Evolutionary conservation across 35 echinoderm and acorn worm species (phyloP).

Genomic region (Lytechinus pictus): DNA sequence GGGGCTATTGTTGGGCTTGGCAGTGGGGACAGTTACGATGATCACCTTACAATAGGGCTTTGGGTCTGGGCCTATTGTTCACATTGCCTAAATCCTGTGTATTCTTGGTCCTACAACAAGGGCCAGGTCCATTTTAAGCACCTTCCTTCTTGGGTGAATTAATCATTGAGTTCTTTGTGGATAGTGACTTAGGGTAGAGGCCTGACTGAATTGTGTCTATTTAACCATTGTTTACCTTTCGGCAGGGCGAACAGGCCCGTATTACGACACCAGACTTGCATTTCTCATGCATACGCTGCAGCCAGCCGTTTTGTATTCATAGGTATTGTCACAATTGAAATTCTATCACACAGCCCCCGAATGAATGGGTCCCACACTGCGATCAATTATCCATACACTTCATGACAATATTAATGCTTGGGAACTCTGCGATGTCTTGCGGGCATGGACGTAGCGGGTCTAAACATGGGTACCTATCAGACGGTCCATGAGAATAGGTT

Average conservation of each 20-base stretch:
- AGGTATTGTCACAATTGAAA: background rate
- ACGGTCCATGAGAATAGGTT: background rate
- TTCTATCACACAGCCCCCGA: background rate
- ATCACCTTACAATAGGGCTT: background rate
- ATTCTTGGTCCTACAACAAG: background rate
- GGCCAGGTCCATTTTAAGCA: background rate
- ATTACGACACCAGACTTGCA: background rate
- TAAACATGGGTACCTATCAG: background rate
- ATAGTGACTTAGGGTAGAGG: background rate
- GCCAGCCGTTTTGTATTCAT: background rate
- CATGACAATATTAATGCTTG: background rate
- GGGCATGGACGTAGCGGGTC: background rate
- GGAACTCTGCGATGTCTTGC: background rate
- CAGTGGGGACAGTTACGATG: background rate
- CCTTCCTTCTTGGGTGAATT: background rate
- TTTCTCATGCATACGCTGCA: background rate
- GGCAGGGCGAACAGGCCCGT: background rate
- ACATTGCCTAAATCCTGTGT: background rate
- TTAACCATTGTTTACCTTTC: background rate
- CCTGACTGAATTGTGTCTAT: background rate
- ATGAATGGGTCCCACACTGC: background rate
- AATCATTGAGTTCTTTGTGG: background rate
- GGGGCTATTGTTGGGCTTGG: background rate
- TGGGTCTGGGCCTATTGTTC: background rate
- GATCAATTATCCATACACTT: background rate